Evolutionary conservation across 1,140 invertebrate genomes (phyloP), one percentile per base, ranked within the genome.

Genomic region (Danaus melanippus): DNA sequence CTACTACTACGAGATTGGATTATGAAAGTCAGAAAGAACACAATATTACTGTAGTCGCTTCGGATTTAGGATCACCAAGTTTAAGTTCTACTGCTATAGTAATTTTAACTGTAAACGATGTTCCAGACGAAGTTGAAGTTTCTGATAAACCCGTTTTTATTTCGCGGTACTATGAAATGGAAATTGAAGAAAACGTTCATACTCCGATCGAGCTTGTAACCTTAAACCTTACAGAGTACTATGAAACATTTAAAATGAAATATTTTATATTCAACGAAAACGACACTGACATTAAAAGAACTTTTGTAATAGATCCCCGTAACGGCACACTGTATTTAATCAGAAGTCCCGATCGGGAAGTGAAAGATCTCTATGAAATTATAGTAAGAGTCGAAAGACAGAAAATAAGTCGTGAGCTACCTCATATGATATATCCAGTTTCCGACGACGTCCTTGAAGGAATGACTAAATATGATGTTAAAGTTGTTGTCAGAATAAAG

Each of bases 41-140:
- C 68, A 95, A 96, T 75, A 84, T 96, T 1, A 93, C 93, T 0
- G 90, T 96, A 0, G 90, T 94, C 7, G 95, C 94, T 0, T 94
- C 94, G 0, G 95, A 96, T 87, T 86, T 95, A 12, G 95, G 95
- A 1, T 93, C 91, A 32, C 94, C 95, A 0, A 92, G 93, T 62
- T 77, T 94, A 8, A 94, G 92, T 50, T 93, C 94, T 0, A 92
- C 92, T 0, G 94, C 95, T 5, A 79, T 95, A 12, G 76, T 96
- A 4, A 77, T 91, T 9, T 88, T 95, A 0, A 90, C 87, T 5
- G 87, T 94, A 0, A 88, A 91, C 44, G 92, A 93, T 65, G 88
- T 92, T 1, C 88, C 90, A 0, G 91, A 93, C 70, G 87, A 87
- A 60, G 66, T 84, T 15, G 74, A 88, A 71, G 69, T 86, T 17